Conservation (phyloP, 2,797 vertebrate species). For the Pseudotriccus pelzelni region DNA sequence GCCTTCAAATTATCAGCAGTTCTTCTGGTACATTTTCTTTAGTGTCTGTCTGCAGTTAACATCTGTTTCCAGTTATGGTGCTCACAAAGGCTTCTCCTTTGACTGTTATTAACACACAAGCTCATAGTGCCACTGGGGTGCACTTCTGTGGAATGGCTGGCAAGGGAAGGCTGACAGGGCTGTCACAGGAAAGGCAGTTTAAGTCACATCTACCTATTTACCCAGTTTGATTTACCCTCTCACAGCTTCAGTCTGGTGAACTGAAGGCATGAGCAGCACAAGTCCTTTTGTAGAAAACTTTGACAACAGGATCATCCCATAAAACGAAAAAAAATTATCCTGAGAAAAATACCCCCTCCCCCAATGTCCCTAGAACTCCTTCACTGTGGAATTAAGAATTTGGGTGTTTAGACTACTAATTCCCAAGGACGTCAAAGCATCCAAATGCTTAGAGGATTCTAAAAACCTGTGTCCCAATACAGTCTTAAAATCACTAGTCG, state of each 20-base stretch:
- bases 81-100: conserved; percentile 5
- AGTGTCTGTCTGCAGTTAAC: conserved; percentile 18
- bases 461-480: not conserved
- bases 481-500: not conserved
- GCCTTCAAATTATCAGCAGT: not conserved
- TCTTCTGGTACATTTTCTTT: conserved; percentile 25
- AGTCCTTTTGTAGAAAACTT: not conserved
- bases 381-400: not conserved
- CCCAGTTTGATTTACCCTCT: not conserved
- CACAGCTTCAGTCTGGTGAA: not conserved
- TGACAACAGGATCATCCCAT: not conserved
- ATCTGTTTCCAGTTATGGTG: conserved; percentile 36
- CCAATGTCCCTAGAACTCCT: not conserved
- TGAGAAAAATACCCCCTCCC: not conserved
- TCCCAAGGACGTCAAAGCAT: not conserved
- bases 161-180: not conserved
- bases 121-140: not conserved
- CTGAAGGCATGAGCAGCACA: not conserved
- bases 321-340: not conserved
- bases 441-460: not conserved
- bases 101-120: conserved; percentile 11
- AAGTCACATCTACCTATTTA: not conserved
- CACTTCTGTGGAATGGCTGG: not conserved
- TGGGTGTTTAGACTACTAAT: not conserved
- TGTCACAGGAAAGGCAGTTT: not conserved